Percentiles rank a stretch among this genome's conserved stretches.
These are phyloP conservation scores for Choloepus didactylus DNA, from an alignment of 2,797 vertebrate species.

Conservation along the genomic window DNA sequence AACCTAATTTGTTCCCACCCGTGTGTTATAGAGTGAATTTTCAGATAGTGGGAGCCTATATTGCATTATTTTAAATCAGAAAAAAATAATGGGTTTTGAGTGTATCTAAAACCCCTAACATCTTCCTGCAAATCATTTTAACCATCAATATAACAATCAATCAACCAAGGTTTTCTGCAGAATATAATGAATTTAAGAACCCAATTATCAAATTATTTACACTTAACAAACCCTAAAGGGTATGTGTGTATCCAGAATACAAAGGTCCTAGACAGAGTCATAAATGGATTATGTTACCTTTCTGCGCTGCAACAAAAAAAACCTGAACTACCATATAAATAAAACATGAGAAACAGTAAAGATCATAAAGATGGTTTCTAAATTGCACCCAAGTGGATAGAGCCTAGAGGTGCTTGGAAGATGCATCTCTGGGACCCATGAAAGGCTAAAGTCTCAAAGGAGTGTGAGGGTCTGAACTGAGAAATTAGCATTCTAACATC, in stretches of 20 bases:
- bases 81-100: background rate
- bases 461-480: background rate
- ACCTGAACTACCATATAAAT: background rate
- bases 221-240: background rate
- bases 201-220: conserved; percentile 24
- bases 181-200: background rate
- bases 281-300: background rate
- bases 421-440: rapidly evolving
- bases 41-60: background rate
- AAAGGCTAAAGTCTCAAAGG: background rate
- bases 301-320: background rate
- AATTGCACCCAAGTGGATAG: background rate
- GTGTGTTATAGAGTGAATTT: background rate
- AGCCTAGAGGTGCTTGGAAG: background rate
- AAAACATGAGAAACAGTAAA: background rate
- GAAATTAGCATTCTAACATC: background rate
- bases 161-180: background rate
- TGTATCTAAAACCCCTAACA: background rate
- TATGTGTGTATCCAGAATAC: background rate
- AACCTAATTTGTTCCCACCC: conserved; percentile 16
- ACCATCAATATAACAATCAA: background rate
- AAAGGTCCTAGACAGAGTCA: background rate
- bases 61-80: background rate
- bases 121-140: background rate
- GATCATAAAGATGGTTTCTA: background rate